Evolutionary conservation across 2,888 invertebrate species (phyloP).

Genomic region (Nomada fabriciana): DNA sequence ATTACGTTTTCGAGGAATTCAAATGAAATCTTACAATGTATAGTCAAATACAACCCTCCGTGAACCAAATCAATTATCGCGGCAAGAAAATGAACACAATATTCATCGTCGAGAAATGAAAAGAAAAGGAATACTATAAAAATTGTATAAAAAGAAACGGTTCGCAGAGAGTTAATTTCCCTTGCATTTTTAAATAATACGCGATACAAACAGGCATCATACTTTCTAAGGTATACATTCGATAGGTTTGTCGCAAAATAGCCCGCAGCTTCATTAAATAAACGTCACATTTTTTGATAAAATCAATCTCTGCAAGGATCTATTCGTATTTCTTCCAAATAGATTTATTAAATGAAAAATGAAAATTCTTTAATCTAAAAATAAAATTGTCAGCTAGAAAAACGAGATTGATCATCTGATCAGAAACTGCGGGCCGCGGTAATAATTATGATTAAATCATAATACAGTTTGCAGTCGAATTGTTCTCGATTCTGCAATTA

Average conservation of each 20-base stretch:
- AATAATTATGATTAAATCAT: constrained; percentile 47
- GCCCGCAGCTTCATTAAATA: constrained; percentile 28
- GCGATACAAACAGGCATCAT: constrained; percentile 41
- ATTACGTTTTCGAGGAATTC: constrained; percentile 13
- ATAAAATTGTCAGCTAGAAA: background rate
- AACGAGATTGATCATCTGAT: background rate
- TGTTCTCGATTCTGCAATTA: constrained; percentile 28
- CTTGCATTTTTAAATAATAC: constrained; percentile 39
- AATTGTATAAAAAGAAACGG: background rate
- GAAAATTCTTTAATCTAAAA: background rate
- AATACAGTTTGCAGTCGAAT: constrained; percentile 38
- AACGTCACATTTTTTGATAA: background rate
- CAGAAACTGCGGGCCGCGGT: constrained; percentile 35
- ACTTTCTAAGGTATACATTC: constrained; percentile 36
- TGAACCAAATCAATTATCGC: constrained; percentile 7
- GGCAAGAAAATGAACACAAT: background rate
- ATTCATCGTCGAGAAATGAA: background rate
- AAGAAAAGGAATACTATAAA: constrained; percentile 11
- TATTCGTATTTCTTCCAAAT: background rate
- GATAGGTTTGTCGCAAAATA: constrained; percentile 41
- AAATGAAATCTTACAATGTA: constrained; percentile 27
- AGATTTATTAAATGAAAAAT: background rate
- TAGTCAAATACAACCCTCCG: constrained; percentile 37
- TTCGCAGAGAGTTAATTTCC: constrained; percentile 38
- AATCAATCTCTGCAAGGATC: background rate